A percentile compares a stretch with the other conserved stretches of the same genome.
phyloP scores from a whole-genome alignment of 1,140 invertebrate species.

The Lethrus apterus region DNA sequence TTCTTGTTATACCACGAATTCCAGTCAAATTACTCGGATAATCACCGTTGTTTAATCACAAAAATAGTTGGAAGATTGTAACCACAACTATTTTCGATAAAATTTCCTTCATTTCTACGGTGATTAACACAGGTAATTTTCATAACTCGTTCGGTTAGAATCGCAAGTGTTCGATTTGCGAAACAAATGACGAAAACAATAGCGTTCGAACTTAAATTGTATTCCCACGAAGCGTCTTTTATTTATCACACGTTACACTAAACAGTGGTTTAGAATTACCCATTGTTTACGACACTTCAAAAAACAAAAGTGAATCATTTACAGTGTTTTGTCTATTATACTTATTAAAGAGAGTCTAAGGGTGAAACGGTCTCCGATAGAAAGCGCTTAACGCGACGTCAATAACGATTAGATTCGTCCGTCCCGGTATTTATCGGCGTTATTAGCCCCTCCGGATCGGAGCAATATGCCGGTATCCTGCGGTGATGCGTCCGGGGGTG shows the following conservation, averaged over 20 bases:
- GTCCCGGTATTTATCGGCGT: background rate
- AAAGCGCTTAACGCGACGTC: background rate
- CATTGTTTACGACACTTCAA: conserved; percentile 13
- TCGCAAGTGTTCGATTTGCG: too few species aligned
- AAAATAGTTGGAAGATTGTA: too few species aligned
- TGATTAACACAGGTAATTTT: too few species aligned
- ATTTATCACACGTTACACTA: conserved; percentile 9
- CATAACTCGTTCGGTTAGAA: too few species aligned
- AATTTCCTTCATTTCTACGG: too few species aligned
- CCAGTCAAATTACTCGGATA: too few species aligned
- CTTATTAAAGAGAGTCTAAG: conserved; percentile 17
- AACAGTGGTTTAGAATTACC: conserved; percentile 14
- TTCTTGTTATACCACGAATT: too few species aligned
- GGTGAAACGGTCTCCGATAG: conserved; percentile 2
- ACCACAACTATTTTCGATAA: too few species aligned
- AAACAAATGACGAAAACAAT: too few species aligned
- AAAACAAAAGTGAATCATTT: conserved; percentile 32
- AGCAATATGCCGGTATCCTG: conserved; percentile 19
- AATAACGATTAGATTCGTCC: conserved; percentile 3
- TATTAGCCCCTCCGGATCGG: conserved; percentile 1
- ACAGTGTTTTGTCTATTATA: conserved; percentile 32
- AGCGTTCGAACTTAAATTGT: too few species aligned
- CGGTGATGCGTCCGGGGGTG: conserved; percentile 5
- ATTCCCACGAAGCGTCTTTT: conserved; percentile 10
- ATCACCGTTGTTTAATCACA: too few species aligned